Conservation (phyloP, 2,113 vertebrate species). For the Xenopus borealis region DNA sequence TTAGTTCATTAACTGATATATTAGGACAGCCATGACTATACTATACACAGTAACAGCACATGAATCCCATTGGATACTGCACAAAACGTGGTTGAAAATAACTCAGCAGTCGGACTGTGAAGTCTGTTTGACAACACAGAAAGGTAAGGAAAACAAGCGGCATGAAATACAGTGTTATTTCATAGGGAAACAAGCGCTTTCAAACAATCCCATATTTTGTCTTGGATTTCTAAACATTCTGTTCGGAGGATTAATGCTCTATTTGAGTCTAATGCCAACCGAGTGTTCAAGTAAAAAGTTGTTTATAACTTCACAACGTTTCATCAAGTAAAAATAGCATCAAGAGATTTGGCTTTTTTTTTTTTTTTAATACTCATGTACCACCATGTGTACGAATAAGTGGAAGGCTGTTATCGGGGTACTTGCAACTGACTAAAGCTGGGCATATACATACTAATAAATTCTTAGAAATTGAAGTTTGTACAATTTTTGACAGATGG, state of each 20-base stretch:
- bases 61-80: conserved; percentile 58
- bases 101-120: conserved; percentile 57
- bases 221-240: conserved; percentile 58
- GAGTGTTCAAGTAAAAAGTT: conserved; percentile 72
- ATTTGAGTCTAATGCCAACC: conserved; percentile 61
- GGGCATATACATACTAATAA: no score
- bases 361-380: conserved; percentile 7
- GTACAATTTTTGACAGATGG: no score
- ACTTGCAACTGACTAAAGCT: no score
- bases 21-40: conserved; percentile 4
- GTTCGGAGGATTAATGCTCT: conserved; percentile 60
- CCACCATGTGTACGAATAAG: no score
- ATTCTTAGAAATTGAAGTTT: no score
- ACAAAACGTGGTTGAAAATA: conserved; percentile 47
- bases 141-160: conserved; percentile 33
- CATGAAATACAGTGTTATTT: conserved; percentile 68
- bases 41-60: conserved; percentile 62
- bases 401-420: no score
- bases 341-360: conserved; percentile 68
- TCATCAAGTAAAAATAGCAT: conserved; percentile 72
- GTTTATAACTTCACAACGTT: conserved; percentile 61
- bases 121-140: conserved; percentile 55
- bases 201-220: conserved; percentile 54
- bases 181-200: conserved; percentile 53
- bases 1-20: no score